phyloP scores from a whole-genome alignment of 2,888 invertebrate species.

The Pocota personata region DNA sequence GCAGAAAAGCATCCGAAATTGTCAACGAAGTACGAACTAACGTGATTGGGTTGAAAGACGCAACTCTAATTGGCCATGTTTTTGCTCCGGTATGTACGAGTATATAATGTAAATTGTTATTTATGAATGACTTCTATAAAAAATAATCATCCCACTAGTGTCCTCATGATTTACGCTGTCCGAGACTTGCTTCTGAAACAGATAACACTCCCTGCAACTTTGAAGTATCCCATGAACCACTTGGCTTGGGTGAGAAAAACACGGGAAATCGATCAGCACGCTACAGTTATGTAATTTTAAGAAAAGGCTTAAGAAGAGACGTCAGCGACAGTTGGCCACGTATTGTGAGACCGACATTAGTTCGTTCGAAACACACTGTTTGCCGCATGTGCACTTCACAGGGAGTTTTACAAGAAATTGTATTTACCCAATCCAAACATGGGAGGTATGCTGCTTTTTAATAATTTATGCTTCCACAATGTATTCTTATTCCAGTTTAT shows the following conservation, averaged over 20 bases:
- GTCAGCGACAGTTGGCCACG: conserved; percentile 89
- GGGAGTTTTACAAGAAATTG: conserved; percentile 89
- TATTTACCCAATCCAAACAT: conserved; percentile 89
- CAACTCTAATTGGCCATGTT: conserved; percentile 84
- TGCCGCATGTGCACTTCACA: conserved; percentile 90
- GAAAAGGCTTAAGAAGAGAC: conserved; percentile 86
- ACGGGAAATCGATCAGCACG: conserved; percentile 83
- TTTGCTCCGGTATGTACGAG: conserved; percentile 89
- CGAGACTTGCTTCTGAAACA: conserved; percentile 83
- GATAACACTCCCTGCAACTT: conserved; percentile 92
- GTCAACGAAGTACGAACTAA: conserved; percentile 94
- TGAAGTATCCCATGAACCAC: conserved; percentile 85
- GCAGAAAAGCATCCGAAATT: conserved; percentile 90
- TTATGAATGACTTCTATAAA: background rate
- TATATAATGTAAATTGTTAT: background rate
- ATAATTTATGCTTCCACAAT: background rate
- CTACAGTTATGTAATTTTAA: conserved; percentile 92
- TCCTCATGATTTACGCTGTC: conserved; percentile 92
- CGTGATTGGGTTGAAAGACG: conserved; percentile 85
- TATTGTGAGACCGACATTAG: conserved; percentile 88
- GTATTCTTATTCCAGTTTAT: background rate
- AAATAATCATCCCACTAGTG: conserved; percentile 86
- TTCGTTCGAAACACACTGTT: conserved; percentile 88
- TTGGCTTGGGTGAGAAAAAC: conserved; percentile 83
- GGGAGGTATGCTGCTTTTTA: conserved; percentile 85